Conservation (phyloP, 2,888 invertebrate genomes). For the Scaptomyza flava region DNA sequence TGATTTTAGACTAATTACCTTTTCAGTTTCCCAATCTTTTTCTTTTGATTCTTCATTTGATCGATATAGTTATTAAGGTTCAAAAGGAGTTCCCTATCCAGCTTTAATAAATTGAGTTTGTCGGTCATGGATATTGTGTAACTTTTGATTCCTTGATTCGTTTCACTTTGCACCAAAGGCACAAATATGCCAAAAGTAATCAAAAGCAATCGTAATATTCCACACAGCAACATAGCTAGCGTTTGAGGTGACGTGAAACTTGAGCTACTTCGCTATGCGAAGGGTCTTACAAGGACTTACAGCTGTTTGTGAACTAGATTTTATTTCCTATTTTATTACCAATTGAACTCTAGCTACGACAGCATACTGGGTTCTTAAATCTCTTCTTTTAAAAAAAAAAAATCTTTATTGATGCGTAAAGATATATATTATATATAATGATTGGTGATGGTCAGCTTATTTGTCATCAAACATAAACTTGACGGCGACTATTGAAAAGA, state of each 20-base stretch:
- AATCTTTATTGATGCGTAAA: too few species aligned
- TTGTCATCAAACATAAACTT: conserved; percentile 29
- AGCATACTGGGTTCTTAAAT: too few species aligned
- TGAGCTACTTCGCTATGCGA: too few species aligned
- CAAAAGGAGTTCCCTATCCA: conserved; percentile 18
- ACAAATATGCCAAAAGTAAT: background rate
- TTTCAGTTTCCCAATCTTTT: conserved; percentile 15
- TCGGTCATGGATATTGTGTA: background rate
- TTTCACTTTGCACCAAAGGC: background rate
- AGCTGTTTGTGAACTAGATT: too few species aligned
- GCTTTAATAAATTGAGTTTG: conserved; percentile 26
- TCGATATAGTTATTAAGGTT: conserved; percentile 36
- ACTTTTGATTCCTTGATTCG: background rate
- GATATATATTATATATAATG: too few species aligned
- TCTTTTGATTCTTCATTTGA: conserved; percentile 20
- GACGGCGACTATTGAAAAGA: conserved; percentile 50
- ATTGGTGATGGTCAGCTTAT: background rate
- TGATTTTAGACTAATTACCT: conserved; percentile 8
- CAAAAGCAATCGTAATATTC: background rate
- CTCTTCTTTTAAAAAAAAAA: too few species aligned
- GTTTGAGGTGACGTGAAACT: too few species aligned
- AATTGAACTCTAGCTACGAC: too few species aligned
- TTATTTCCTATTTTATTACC: too few species aligned
- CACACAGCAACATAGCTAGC: background rate
- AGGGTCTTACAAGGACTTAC: too few species aligned